phyloP scores from a whole-genome alignment of 2,113 vertebrate species.

The Gopherus evgoodei region DNA sequence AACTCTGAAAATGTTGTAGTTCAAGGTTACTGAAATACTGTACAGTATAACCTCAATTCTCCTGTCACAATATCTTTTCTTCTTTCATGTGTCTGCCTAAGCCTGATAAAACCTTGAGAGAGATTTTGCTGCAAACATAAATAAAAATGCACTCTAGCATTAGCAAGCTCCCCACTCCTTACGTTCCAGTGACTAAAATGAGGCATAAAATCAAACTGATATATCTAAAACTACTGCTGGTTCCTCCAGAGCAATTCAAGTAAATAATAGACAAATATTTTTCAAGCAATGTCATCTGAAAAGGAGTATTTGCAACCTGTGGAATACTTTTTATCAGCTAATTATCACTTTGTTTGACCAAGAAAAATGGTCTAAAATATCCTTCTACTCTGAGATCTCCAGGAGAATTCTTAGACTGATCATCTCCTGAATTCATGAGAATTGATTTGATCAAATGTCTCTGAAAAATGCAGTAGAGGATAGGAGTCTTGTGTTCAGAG shows the following conservation, averaged over 20 bases:
- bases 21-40: constrained; percentile 54
- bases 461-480: background rate
- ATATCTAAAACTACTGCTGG: background rate
- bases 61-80: background rate
- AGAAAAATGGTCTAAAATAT: background rate
- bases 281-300: background rate
- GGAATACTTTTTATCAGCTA: background rate
- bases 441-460: background rate
- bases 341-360: background rate
- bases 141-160: background rate
- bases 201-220: constrained; percentile 2
- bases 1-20: constrained; percentile 48
- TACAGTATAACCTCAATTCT: background rate
- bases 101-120: background rate
- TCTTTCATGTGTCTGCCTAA: constrained; percentile 35
- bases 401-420: background rate
- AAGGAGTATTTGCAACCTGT: background rate
- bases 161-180: background rate
- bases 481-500: background rate
- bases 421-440: background rate
- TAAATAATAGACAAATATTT: constrained; percentile 4
- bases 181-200: constrained; percentile 21
- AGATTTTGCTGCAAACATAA: background rate
- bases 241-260: background rate
- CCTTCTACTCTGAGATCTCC: background rate